Percentiles rank a stretch among this genome's conserved stretches.
Conservation (phyloP, 1,140 invertebrate species). For the Lepidotrigona ventralis region DNA sequence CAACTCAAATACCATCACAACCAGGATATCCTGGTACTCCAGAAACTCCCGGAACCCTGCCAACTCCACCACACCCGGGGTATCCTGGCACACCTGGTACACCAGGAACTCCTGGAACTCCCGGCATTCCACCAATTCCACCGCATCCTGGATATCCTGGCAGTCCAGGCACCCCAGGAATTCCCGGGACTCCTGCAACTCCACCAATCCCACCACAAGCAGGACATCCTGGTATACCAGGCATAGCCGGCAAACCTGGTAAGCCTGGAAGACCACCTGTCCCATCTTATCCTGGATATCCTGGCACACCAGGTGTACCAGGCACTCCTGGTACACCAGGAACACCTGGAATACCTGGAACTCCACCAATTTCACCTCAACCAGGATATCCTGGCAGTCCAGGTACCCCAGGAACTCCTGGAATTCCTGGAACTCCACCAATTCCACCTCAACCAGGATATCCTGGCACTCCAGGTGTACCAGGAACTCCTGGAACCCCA, state of each 20-base stretch:
- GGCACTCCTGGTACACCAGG: constrained; percentile 69
- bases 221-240: background rate
- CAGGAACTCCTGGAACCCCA: too few species aligned
- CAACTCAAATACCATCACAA: too few species aligned
- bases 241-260: constrained; percentile 42
- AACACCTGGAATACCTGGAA: constrained; percentile 64
- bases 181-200: background rate
- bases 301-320: background rate
- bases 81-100: too few species aligned
- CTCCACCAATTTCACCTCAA: background rate
- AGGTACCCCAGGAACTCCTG: background rate
- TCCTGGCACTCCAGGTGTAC: accelerated
- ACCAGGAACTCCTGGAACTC: background rate
- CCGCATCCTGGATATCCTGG: background rate
- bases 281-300: background rate
- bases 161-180: background rate
- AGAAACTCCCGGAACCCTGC: too few species aligned
- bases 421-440: background rate
- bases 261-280: background rate
- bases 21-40: too few species aligned
- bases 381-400: constrained; percentile 58
- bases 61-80: too few species aligned
- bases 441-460: too few species aligned
- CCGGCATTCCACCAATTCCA: background rate
- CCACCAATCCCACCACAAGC: background rate